Evolutionary conservation across 2,113 vertebrate genomes (phyloP).

Genomic region (Nothobranchius furzeri): DNA sequence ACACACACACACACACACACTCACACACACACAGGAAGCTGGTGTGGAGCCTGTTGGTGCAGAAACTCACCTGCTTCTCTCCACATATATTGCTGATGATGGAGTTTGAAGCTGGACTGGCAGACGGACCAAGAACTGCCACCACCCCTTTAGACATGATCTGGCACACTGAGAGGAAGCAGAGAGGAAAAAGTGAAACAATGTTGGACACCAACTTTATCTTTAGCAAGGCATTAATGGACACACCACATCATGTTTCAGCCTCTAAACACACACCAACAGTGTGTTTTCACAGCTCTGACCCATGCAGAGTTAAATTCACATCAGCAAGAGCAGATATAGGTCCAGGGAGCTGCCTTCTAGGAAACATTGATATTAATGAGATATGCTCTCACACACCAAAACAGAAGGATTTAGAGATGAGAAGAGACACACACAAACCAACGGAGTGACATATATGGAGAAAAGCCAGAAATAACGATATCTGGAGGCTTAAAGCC

Average conservation of each 20-base stretch:
- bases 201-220: not conserved
- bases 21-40: no score
- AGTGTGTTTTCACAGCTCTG: constrained; percentile 23
- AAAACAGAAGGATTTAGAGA: constrained; percentile 29
- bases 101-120: constrained; percentile 96
- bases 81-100: constrained; percentile 86
- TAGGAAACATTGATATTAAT: constrained; percentile 24
- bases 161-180: constrained; percentile 89
- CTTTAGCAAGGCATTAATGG: constrained; percentile 38
- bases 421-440: constrained; percentile 19
- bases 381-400: constrained; percentile 11
- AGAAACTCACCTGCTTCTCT: no score
- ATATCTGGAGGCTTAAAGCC: constrained; percentile 51
- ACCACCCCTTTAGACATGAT: constrained; percentile 98
- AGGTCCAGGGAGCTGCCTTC: not conserved
- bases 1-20: no score
- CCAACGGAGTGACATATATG: constrained; percentile 36
- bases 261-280: constrained; percentile 28
- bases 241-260: constrained; percentile 33
- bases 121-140: constrained; percentile 93
- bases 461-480: constrained; percentile 28
- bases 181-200: constrained; percentile 18
- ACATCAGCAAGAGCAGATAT: constrained; percentile 24
- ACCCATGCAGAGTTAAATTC: constrained; percentile 17
- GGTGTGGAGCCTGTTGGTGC: no score